Conservation (phyloP, 2,888 invertebrate genomes). For the Temnothorax unifasciatus region DNA sequence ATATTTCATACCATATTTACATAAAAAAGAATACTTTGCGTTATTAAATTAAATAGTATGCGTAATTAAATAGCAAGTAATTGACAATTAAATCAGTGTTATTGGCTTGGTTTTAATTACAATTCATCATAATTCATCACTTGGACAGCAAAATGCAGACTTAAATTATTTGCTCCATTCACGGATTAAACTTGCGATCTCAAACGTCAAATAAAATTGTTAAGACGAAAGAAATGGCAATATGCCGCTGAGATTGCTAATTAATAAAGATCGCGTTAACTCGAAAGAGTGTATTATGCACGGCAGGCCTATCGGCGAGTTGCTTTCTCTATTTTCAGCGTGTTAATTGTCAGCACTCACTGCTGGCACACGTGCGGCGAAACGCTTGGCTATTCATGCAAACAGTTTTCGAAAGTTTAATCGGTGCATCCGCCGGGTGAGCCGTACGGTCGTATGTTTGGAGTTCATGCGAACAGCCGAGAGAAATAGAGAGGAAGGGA, state of each 20-base stretch:
- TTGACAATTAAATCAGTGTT: conserved; percentile 19
- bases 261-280: conserved; percentile 48
- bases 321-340: conserved; percentile 75
- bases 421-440: conserved; percentile 82
- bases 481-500: conserved; percentile 61
- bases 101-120: background rate
- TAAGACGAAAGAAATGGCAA: background rate
- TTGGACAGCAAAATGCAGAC: background rate
- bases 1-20: background rate
- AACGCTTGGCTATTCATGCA: conserved; percentile 83
- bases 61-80: conserved; percentile 36
- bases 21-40: background rate
- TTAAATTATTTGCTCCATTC: background rate
- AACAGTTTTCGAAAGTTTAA: conserved; percentile 86
- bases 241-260: conserved; percentile 24
- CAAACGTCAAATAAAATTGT: background rate
- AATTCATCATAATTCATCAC: conserved; percentile 11
- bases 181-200: conserved; percentile 5
- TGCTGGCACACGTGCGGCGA: conserved; percentile 75
- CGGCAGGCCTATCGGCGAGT: conserved; percentile 61
- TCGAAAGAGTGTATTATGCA: conserved; percentile 58
- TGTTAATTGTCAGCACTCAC: conserved; percentile 81
- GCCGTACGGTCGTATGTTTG: conserved; percentile 76
- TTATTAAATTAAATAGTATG: too few species aligned
- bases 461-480: conserved; percentile 74